Conservation (phyloP, 2,888 invertebrate species). For the Cephus runcator region DNA sequence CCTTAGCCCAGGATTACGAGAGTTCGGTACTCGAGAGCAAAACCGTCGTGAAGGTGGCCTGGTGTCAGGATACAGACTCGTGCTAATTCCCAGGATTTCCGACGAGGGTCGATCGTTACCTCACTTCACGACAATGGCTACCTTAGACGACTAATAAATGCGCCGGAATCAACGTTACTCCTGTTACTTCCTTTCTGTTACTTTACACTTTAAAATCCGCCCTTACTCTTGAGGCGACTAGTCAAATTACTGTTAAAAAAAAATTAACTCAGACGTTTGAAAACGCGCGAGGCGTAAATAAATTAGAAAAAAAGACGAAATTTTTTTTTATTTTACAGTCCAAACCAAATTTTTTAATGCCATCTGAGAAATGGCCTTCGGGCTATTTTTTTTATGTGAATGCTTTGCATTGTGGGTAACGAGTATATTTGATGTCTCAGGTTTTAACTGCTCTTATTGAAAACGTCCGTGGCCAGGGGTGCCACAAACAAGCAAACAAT, state of each 20-base stretch:
- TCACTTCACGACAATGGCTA: not conserved
- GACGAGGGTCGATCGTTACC: constrained; percentile 10
- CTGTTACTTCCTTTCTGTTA: not conserved
- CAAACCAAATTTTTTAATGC: no score
- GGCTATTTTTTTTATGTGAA: no score
- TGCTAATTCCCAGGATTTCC: constrained; percentile 43
- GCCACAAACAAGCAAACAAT: constrained; percentile 59
- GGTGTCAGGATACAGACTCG: constrained; percentile 42
- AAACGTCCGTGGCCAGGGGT: no score
- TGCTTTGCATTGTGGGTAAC: no score
- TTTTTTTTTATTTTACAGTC: no score
- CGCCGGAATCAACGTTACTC: constrained; percentile 8
- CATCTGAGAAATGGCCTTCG: no score
- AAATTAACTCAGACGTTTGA: no score
- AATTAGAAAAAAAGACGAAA: no score
- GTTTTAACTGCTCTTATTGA: no score
- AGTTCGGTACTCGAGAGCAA: constrained; percentile 24
- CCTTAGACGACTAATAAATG: constrained; percentile 27
- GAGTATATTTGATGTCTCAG: no score
- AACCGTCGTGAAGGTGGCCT: constrained; percentile 17
- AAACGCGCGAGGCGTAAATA: no score
- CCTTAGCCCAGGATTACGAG: constrained; percentile 46
- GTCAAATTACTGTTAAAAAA: not conserved
- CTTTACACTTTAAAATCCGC: not conserved
- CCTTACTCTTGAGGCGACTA: not conserved